Conservation (phyloP, 2,113 vertebrate species). For the Stigmatopora nigra region DNA sequence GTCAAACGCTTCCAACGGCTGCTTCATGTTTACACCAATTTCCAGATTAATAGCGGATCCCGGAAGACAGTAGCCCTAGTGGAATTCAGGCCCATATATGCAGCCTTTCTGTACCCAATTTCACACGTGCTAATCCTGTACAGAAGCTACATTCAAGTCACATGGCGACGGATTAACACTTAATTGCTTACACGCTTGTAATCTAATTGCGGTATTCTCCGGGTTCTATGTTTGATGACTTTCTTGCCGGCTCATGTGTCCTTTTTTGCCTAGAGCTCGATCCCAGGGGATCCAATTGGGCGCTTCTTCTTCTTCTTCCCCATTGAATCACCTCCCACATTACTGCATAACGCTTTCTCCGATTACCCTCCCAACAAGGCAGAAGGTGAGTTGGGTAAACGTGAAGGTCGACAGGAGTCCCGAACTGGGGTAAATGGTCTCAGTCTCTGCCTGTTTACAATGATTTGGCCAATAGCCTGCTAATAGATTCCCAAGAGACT, state of each 20-base stretch:
- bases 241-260: not conserved
- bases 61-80: not conserved
- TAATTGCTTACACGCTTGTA: slow-evolving; percentile 12
- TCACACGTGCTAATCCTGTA: slow-evolving; percentile 27
- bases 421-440: slow-evolving; percentile 27
- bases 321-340: slow-evolving; percentile 32
- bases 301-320: not conserved
- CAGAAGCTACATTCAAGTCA: slow-evolving; percentile 2
- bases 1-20: not conserved
- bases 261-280: not conserved
- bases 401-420: slow-evolving; percentile 45
- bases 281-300: not conserved
- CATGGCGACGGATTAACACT: slow-evolving; percentile 3
- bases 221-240: slow-evolving; percentile 4
- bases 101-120: slow-evolving; percentile 20
- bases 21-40: slow-evolving; percentile 1
- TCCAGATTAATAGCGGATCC: not conserved
- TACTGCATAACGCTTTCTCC: slow-evolving; percentile 30
- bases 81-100: slow-evolving; percentile 17
- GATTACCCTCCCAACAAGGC: slow-evolving; percentile 29
- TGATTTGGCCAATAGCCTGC: slow-evolving; percentile 23
- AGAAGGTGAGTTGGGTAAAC: slow-evolving; percentile 54
- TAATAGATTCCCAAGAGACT: slow-evolving; percentile 39
- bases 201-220: slow-evolving; percentile 14
- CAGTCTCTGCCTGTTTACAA: slow-evolving; percentile 34